Percentiles rank a stretch among this genome's conserved stretches.
These are phyloP conservation scores for Gopherus flavomarginatus DNA, from an alignment of 2,113 vertebrate species.

Conservation along the genomic window DNA sequence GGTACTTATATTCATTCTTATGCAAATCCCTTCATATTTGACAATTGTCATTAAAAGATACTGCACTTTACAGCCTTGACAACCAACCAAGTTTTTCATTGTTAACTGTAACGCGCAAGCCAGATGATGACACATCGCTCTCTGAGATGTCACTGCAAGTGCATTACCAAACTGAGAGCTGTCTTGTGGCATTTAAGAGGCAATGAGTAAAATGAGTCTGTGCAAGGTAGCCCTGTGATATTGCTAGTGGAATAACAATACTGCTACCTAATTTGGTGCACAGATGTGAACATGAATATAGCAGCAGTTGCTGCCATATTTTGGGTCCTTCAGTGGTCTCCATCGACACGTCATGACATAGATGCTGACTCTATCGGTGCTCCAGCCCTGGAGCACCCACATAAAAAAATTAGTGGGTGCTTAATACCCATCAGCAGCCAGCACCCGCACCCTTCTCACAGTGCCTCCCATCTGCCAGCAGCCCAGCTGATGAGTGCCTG, in stretches of 20 bases:
- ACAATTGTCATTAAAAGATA: conserved; percentile 28
- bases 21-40: conserved; percentile 26
- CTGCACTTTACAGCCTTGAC: conserved; percentile 9
- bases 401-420: too few species aligned
- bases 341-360: too few species aligned
- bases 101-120: not conserved
- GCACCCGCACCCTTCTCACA: too few species aligned
- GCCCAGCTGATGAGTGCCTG: too few species aligned
- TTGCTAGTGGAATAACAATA: not conserved
- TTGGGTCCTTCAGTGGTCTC: too few species aligned
- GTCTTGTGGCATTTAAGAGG: not conserved
- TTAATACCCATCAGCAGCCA: too few species aligned
- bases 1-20: conserved; percentile 24
- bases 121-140: not conserved
- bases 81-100: not conserved
- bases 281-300: too few species aligned
- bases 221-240: not conserved
- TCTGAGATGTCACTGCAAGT: not conserved
- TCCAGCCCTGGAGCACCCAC: too few species aligned
- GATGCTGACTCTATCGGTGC: too few species aligned
- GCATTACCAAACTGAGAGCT: not conserved
- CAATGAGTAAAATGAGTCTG: not conserved
- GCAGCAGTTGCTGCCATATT: too few species aligned
- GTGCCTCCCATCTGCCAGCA: too few species aligned
- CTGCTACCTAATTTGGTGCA: not conserved